Evolutionary conservation across 30 jellyfish, hydroid and myxozoan genomes (phyloP), one percentile per base, ranked within the genome.

Genomic region (Aurelia sp.): DNA sequence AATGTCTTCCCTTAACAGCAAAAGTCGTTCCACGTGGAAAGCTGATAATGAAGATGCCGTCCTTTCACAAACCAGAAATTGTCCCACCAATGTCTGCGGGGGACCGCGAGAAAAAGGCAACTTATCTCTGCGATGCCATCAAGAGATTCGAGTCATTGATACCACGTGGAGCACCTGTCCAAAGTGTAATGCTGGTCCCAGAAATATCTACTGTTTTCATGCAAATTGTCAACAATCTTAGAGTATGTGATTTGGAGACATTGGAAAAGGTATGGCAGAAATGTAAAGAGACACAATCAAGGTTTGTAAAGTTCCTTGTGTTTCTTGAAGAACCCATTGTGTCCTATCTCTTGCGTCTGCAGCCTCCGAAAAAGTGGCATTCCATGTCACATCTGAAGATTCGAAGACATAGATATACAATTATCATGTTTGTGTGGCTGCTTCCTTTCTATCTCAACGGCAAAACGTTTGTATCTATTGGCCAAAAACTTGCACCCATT

Each of bases 151-250:
- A 60, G 4, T 55, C 91, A 6, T 62, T 82, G 85, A 58, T 82
- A 23, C 91, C 91, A 31, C 61, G 71, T 19, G 91, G 81, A 35
- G 55, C 85, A 37, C 91, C 91, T 9, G 91, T 82, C 52, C 85
- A 82, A 58, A 58, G 85, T 23, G 85, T 70, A 12, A 62, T 64
- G 60, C 91, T 82, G 60, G 79, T 68, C 13, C 91, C 91, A 20
- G 91, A 69, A 74, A 61, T 82, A 62, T 82, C 91, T 13, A 62
- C 74, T 64, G 63, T 57, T n/a, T 71, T 82, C 71, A 20, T 82
- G 85, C 72, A 82, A 59, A 60, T 82, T n/a, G 91, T 82, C 50
- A 69, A 82, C 91, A 69, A 66, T 41, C 79, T 82, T 30, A 76
- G 91, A 19, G 66, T 51, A 20, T 82, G 85, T n/a, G 91, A 82